Percentiles rank a stretch among this genome's conserved stretches.
Conservation (phyloP, 2,113 vertebrate genomes). For the Isurus oxyrinchus region DNA sequence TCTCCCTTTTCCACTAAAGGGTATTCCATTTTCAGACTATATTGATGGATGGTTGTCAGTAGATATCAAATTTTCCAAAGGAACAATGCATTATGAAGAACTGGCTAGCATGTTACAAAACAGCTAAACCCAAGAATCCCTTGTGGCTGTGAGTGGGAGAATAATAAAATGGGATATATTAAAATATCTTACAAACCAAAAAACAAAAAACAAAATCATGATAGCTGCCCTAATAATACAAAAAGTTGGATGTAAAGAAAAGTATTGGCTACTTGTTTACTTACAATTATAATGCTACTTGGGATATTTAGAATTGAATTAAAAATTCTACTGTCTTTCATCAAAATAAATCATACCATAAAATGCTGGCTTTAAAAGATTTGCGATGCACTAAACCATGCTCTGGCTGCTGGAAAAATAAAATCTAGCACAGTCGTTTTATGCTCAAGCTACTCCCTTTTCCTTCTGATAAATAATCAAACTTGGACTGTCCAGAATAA, state of each 20-base stretch:
- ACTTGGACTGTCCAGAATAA: conserved; percentile 90
- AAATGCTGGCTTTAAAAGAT: conserved; percentile 13
- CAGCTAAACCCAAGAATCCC: conserved; percentile 24
- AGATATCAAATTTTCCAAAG: conserved; percentile 33
- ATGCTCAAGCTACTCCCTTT: conserved; percentile 85
- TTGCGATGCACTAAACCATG: not conserved
- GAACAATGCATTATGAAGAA: conserved; percentile 33
- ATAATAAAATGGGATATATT: conserved; percentile 24
- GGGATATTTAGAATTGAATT: not conserved
- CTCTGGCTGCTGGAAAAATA: conserved; percentile 72
- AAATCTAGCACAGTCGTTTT: conserved; percentile 86
- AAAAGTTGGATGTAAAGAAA: not conserved
- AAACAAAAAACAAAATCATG: not conserved
- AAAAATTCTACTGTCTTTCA: not conserved
- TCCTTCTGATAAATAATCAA: conserved; percentile 97
- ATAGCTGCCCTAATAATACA: not conserved
- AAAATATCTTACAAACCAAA: conserved; percentile 17
- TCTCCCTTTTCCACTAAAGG: conserved; percentile 12
- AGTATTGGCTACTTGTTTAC: not conserved
- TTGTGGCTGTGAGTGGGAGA: conserved; percentile 3
- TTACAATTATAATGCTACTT: not conserved
- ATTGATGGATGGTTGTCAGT: conserved; percentile 32
- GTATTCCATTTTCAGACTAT: conserved; percentile 15
- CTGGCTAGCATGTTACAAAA: conserved; percentile 15
- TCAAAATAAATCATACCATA: conserved; percentile 26